Conservation (phyloP, 2,888 invertebrate species). For the Prostheceraeus crozeri region DNA sequence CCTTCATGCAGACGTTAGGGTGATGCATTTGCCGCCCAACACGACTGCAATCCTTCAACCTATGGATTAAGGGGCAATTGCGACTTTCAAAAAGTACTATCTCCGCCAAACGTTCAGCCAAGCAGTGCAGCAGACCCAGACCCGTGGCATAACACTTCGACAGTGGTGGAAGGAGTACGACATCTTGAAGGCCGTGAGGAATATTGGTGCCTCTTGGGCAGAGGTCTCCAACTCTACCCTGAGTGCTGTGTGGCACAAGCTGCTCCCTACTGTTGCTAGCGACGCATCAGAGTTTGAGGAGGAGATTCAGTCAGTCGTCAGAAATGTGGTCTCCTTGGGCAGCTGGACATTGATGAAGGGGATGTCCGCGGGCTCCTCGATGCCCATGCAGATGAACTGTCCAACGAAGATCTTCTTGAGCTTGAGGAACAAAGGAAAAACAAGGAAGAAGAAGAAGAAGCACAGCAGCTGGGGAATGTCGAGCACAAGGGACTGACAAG, state of each 20-base stretch:
- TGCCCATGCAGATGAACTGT: too few species aligned
- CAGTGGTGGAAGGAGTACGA: conserved; percentile 42
- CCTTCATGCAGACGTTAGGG: conserved; percentile 37
- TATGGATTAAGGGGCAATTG: conserved; percentile 39
- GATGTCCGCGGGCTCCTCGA: too few species aligned
- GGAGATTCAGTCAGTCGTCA: too few species aligned
- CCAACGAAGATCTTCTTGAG: neutral
- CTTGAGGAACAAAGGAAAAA: too few species aligned
- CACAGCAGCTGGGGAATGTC: too few species aligned
- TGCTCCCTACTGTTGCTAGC: too few species aligned
- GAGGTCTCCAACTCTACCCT: conserved; percentile 35
- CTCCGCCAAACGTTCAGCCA: conserved; percentile 35
- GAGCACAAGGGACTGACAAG: too few species aligned
- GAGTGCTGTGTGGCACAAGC: conserved; percentile 38
- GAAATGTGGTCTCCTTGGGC: too few species aligned
- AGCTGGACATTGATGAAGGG: too few species aligned
- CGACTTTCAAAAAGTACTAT: conserved; percentile 41
- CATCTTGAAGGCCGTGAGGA: conserved; percentile 40
- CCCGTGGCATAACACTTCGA: conserved; percentile 31
- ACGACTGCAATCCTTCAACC: conserved; percentile 37
- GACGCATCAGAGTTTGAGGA: too few species aligned
- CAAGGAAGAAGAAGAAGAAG: too few species aligned
- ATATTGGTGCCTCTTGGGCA: conserved; percentile 38
- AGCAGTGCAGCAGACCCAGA: conserved; percentile 36
- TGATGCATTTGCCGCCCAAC: conserved; percentile 39